Evolutionary conservation across 2,113 vertebrate genomes (phyloP).

Genomic region (Platichthys flesus): DNA sequence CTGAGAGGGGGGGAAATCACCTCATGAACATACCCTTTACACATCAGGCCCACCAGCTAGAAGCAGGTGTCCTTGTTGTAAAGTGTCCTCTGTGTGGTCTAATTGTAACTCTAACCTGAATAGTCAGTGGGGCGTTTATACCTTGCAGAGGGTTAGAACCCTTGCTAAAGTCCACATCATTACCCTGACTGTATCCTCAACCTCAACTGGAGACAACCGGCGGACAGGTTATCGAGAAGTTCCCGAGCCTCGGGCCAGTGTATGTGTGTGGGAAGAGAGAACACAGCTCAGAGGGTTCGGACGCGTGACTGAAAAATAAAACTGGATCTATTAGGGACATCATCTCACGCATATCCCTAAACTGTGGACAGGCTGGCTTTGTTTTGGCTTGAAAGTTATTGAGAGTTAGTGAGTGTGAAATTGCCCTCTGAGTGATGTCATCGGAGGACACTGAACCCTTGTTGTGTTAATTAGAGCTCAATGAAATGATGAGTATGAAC

Average conservation of each 20-base stretch:
- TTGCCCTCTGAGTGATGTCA: conserved; percentile 76
- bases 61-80: conserved; percentile 55
- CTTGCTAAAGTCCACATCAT: conserved; percentile 75
- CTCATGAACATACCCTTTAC: conserved; percentile 15
- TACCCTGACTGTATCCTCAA: conserved; percentile 64
- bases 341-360: conserved; percentile 60
- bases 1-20: conserved; percentile 17
- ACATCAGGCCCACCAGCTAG: conserved; percentile 20
- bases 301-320: conserved; percentile 22
- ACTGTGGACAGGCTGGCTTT: conserved; percentile 68
- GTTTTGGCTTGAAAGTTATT: conserved; percentile 73
- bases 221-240: conserved; percentile 19
- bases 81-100: conserved; percentile 65
- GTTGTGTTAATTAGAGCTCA: conserved; percentile 75
- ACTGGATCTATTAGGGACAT: conserved; percentile 49
- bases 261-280: conserved; percentile 30
- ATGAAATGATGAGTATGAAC: conserved; percentile 63
- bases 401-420: conserved; percentile 76
- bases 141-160: conserved; percentile 65
- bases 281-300: conserved; percentile 24
- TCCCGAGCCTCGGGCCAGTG: conserved; percentile 13
- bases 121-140: conserved; percentile 76
- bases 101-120: conserved; percentile 73
- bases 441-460: conserved; percentile 71
- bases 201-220: conserved; percentile 38